phyloP scores from a whole-genome alignment of 2,888 invertebrate genomes.

The Ochlodes sylvanus region DNA sequence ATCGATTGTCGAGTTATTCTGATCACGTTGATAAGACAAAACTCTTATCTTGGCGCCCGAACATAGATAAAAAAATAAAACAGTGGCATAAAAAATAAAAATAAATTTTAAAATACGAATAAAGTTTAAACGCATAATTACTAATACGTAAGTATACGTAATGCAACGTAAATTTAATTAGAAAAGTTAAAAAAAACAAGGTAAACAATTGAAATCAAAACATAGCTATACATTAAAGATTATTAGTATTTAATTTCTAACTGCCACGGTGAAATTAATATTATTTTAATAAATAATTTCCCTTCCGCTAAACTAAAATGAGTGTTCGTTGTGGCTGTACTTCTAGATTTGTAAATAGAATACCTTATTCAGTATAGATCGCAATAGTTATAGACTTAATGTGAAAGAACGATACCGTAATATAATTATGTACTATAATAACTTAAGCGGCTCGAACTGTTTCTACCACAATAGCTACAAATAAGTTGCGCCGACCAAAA shows the following conservation, averaged over 20 bases:
- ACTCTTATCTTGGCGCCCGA: too few relatives aligned
- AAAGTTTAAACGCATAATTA: too few relatives aligned
- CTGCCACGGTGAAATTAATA: conserved; percentile 1
- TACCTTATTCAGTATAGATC: not conserved
- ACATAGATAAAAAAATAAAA: too few relatives aligned
- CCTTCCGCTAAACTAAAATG: not conserved
- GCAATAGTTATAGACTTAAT: conserved; percentile 24
- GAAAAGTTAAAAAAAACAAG: not conserved
- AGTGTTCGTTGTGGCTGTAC: conserved; percentile 11
- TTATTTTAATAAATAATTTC: conserved; percentile 1
- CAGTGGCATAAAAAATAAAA: too few relatives aligned
- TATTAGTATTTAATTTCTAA: conserved; percentile 1
- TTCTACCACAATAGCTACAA: conserved; percentile 43
- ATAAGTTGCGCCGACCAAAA: conserved; percentile 67
- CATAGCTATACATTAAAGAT: conserved; percentile 10
- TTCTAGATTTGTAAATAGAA: conserved; percentile 23
- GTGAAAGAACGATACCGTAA: conserved; percentile 13
- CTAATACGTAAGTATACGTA: not conserved
- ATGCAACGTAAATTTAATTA: too few relatives aligned
- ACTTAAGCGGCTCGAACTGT: conserved; percentile 25
- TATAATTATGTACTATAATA: conserved; percentile 13
- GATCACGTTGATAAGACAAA: too few relatives aligned
- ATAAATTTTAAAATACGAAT: too few relatives aligned
- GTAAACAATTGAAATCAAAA: not conserved
- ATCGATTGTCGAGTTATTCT: too few relatives aligned